Evolutionary conservation across 2,797 vertebrate species (phyloP), one percentile per base, ranked within the genome.

Genomic region (Sternotherus odoratus): DNA sequence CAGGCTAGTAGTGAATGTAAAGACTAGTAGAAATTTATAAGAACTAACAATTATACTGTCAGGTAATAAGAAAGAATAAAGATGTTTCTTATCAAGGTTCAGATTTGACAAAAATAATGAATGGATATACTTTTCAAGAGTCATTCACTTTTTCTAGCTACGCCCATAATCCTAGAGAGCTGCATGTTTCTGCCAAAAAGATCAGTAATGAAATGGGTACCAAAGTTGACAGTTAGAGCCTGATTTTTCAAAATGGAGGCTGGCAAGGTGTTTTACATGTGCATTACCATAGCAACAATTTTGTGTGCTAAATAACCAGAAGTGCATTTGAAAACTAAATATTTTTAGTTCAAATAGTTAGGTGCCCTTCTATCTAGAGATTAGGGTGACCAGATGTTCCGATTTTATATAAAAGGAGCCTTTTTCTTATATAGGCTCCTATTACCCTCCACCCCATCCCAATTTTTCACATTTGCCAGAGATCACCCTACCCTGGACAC

Each of bases 131-230:
- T 0, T 84, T 93, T 92, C 51, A 72, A 6, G 5, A 12, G 43
- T 93, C 87, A 30, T 82, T 94, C 86, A 30, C 85, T 78, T 66
- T 87, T 92, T 75, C 79, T 82, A 33, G 69, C 57, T 57, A 10
- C 54, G 13, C 79, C 74, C 26, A 24, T 56, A 83, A 72, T 72
- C 16, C 50, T 16, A 57, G 13, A 49, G 11, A 39, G 46, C n/a
- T 85, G 11, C n/a, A 63, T 60, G 8, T 50, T 85, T 85, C 46
- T 60, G 8, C 26, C 60, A n/a, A n/a, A 49, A 49, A 63, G 28
- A 50, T 75, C 72, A 75, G 13, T 39, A 85, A 49, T 16, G 36
- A 78, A 36, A n/a, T 24, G 53, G 43, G 19, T 39, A 50, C 17
- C 24, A 39, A 12, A n/a, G 30, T 16, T 93, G 84, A 50, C 12